phyloP scores from a whole-genome alignment of 1,140 invertebrate species.

The Choristoneura fumiferana region DNA sequence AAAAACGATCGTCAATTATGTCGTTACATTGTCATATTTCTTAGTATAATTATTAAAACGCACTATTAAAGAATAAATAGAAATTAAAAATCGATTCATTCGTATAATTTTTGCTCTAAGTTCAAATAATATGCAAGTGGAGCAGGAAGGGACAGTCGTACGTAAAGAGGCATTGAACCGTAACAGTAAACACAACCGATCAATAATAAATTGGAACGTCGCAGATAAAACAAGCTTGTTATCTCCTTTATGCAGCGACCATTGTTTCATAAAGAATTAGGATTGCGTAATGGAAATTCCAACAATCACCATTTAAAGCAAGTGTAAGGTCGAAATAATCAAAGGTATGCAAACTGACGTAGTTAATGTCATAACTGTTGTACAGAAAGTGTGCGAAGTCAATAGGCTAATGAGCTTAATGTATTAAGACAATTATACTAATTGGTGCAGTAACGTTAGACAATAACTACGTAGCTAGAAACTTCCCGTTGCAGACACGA shows the following conservation, averaged over 20 bases:
- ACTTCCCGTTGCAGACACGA: constrained; percentile 1
- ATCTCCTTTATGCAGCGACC: constrained; percentile 13
- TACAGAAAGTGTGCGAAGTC: constrained; percentile 11
- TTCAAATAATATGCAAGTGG: neutral
- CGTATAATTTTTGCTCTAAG: too few relatives aligned
- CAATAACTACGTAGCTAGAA: constrained; percentile 4
- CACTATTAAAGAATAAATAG: too few relatives aligned
- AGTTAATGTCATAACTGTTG: neutral
- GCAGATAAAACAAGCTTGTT: constrained; percentile 17
- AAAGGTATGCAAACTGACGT: neutral
- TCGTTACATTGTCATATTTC: too few relatives aligned
- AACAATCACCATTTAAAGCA: constrained; percentile 19
- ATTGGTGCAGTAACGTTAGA: constrained; percentile 14
- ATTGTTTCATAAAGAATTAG: constrained; percentile 11
- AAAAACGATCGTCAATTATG: too few relatives aligned
- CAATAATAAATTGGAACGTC: constrained; percentile 17
- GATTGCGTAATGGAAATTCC: constrained; percentile 6
- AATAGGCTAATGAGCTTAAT: constrained; percentile 7
- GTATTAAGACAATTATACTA: neutral
- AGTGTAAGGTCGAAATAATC: constrained; percentile 24
- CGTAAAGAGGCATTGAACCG: constrained; percentile 15
- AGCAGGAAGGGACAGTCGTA: constrained; percentile 6
- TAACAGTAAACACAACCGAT: constrained; percentile 20
- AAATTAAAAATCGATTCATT: too few relatives aligned
- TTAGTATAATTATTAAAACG: too few relatives aligned